phyloP scores from a whole-genome alignment of 2,888 invertebrate species.

The Hemithea aestivaria region DNA sequence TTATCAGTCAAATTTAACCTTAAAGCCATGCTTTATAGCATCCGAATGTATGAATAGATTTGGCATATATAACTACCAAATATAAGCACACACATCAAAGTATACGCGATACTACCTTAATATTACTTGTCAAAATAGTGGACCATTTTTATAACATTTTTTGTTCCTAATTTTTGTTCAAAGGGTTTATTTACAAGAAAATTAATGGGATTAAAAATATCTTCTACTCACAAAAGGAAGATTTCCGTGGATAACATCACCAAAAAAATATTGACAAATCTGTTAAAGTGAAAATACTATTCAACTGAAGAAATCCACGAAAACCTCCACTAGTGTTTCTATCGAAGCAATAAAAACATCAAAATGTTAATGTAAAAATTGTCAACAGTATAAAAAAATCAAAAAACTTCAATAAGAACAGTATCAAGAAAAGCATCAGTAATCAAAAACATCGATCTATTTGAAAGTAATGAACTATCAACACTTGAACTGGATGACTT shows the following conservation, averaged over 20 bases:
- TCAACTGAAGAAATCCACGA: too few species aligned
- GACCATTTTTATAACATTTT: slow-evolving; percentile 61
- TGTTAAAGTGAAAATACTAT: too few species aligned
- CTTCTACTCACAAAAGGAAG: too few species aligned
- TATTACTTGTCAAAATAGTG: slow-evolving; percentile 67
- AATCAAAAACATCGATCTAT: slow-evolving; percentile 10
- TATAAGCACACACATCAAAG: slow-evolving; percentile 51
- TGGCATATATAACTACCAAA: slow-evolving; percentile 53
- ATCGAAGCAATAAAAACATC: too few species aligned
- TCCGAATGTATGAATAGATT: slow-evolving; percentile 52
- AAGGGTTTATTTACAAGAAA: slow-evolving; percentile 36
- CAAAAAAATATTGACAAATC: too few species aligned
- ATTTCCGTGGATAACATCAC: too few species aligned
- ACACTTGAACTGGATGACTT: slow-evolving; percentile 28
- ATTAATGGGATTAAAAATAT: slow-evolving; percentile 29
- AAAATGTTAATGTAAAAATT: too few species aligned
- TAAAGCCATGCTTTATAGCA: slow-evolving; percentile 63
- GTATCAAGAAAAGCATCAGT: slow-evolving; percentile 7
- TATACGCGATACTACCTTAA: slow-evolving; percentile 61
- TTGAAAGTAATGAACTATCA: slow-evolving; percentile 9
- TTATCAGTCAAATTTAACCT: slow-evolving; percentile 52
- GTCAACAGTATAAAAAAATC: background rate
- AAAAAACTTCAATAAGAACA: slow-evolving; percentile 3
- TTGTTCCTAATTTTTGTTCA: slow-evolving; percentile 68
- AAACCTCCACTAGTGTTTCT: too few species aligned